Evolutionary conservation across 2,113 vertebrate genomes (phyloP), one percentile per base, ranked within the genome.

Genomic region (Pelodiscus sinensis): DNA sequence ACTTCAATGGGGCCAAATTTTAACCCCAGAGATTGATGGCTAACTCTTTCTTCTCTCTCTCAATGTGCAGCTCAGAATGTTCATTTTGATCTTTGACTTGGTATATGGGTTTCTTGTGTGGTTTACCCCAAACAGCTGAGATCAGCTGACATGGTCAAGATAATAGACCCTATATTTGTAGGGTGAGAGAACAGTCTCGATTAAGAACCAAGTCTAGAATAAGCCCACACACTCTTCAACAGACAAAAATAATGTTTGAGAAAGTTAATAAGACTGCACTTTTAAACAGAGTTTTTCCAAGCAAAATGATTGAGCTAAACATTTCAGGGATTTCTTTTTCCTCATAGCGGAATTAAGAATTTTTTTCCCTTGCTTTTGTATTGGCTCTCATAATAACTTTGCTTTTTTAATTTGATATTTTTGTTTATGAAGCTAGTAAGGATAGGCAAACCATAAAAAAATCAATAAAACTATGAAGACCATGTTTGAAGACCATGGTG

Each of bases 1-100:
- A 62, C 79, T 65, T 94, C 68, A 86, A 62, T 82, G 81, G 79
- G 82, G 91, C 71, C 56, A 90, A 14, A 21, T 58, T 80, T 89
- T 94, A 77, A 89, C 92, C 78, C 24, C n/a, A 60, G 79, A 12
- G 79, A 79, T 68, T 56, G 89, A 85, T 58, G 60, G 56, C 44
- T 88, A 56, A 52, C 77, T 77, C 44, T 82, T 87, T 79, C 82
- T 93, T 44, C 44, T 24, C 19, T 35, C 9, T 27, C 35, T 31
- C 68, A 75, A 50, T n/a, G 24, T 25, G 35, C 12, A 50, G 35
- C 25, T 38, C 35, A 21, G 29, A 25, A 18, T 35, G 12, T 56
- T n/a, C 73, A 57, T 22, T 77, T 27, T 85, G 27, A 58, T 58
- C 19, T 58, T 77, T 78, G 29, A 8, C 14, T 8, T 51, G 27